Conservation (phyloP, 92 coral and sea anemone species). For the Umimayanthus chanpuru region DNA sequence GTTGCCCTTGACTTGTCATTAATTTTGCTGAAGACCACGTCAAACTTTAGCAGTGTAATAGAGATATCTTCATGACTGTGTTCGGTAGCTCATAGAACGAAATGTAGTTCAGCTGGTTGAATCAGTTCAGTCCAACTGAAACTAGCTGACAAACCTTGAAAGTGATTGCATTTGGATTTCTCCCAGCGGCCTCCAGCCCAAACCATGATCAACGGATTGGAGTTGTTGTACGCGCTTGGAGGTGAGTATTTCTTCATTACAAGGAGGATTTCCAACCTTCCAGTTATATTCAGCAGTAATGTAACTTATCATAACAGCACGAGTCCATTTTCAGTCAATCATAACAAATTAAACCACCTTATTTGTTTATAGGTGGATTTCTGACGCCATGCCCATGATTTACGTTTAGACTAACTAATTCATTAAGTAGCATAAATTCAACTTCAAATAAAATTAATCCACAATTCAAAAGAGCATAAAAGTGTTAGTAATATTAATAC, state of each 20-base stretch:
- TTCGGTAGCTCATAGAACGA: too few relatives aligned
- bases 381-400: neutral
- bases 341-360: neutral
- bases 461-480: too few relatives aligned
- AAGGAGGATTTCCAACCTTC: neutral
- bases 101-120: too few relatives aligned
- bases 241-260: conserved; percentile 46
- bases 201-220: conserved; percentile 93
- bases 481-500: too few relatives aligned
- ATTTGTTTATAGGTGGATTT: neutral
- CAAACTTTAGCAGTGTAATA: too few relatives aligned
- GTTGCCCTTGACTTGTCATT: too few relatives aligned
- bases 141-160: too few relatives aligned
- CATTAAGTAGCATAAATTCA: too few relatives aligned
- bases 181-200: conserved; percentile 95
- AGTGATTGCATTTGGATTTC: neutral
- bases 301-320: neutral
- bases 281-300: too few relatives aligned
- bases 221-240: conserved; percentile 87
- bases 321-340: neutral
- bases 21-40: too few relatives aligned
- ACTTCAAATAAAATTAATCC: too few relatives aligned
- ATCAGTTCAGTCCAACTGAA: neutral
- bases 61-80: too few relatives aligned
- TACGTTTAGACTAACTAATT: neutral